These are phyloP conservation scores for Bombus balteatus DNA, from an alignment of 1,140 invertebrate genomes.

Conservation along the genomic window DNA sequence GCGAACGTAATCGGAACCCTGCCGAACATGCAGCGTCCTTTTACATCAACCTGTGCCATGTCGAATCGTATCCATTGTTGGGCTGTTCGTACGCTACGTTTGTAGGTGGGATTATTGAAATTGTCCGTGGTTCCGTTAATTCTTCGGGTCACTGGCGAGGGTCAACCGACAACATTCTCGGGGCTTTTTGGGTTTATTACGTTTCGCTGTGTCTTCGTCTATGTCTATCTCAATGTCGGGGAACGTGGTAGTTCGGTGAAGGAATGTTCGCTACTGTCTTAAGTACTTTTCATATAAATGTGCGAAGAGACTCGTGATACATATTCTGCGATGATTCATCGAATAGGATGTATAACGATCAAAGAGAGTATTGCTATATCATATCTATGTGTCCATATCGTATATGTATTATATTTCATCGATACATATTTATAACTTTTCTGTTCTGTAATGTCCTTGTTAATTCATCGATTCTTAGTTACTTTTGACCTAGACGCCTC, in stretches of 20 bases:
- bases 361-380: too few relatives aligned
- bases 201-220: background rate
- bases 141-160: slow-evolving; percentile 5
- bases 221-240: background rate
- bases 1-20: slow-evolving; percentile 42
- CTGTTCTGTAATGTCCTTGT: too few relatives aligned
- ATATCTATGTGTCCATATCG: too few relatives aligned
- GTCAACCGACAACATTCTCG: background rate
- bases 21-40: slow-evolving; percentile 41
- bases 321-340: background rate
- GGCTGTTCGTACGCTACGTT: background rate
- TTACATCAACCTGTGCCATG: background rate
- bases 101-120: slow-evolving; percentile 14
- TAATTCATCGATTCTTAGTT: background rate
- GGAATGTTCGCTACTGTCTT: background rate
- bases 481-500: too few relatives aligned
- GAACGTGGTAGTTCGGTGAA: background rate
- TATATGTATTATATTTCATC: too few relatives aligned
- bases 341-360: background rate
- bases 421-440: background rate
- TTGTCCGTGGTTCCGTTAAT: slow-evolving; percentile 7
- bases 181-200: background rate
- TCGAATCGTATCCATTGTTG: slow-evolving; percentile 16
- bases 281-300: background rate
- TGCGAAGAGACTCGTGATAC: background rate